Percentiles rank a stretch among this genome's conserved stretches.
Conservation (phyloP, 2,888 invertebrate genomes). For the Nectonema munidae region DNA sequence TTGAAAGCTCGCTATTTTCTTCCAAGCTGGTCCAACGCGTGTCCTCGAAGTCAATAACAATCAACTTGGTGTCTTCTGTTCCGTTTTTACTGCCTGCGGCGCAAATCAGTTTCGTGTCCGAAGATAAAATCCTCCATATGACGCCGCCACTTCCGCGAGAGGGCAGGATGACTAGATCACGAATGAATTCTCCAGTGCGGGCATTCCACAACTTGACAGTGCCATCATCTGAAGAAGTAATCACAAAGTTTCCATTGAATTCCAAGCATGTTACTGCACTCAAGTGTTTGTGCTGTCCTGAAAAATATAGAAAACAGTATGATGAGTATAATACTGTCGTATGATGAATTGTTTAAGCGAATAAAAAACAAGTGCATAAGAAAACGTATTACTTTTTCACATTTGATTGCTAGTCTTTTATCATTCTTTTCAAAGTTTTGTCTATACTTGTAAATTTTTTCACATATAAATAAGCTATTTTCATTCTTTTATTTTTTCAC, state of each 20-base stretch:
- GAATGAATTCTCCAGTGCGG: slow-evolving; percentile 59
- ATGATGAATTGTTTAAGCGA: too few species aligned
- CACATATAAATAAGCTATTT: too few species aligned
- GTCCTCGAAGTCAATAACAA: slow-evolving; percentile 80
- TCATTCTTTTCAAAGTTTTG: too few species aligned
- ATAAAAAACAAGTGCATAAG: too few species aligned
- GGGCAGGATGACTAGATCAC: slow-evolving; percentile 63
- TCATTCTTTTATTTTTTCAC: too few species aligned
- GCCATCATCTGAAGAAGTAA: slow-evolving; percentile 93
- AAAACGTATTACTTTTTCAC: too few species aligned
- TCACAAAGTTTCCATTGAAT: slow-evolving; percentile 62
- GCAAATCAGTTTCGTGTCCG: slow-evolving; percentile 76
- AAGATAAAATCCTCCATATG: slow-evolving; percentile 81
- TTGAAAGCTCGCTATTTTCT: too few species aligned
- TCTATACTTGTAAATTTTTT: too few species aligned
- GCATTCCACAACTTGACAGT: slow-evolving; percentile 97
- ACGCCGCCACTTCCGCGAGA: slow-evolving; percentile 90
- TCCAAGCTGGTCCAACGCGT: too few species aligned
- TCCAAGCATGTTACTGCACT: slow-evolving; percentile 93
- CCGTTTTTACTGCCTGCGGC: slow-evolving; percentile 93
- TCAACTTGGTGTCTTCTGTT: slow-evolving; percentile 85
- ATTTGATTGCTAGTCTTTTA: too few species aligned
- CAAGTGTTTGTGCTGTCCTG: slow-evolving; percentile 74
- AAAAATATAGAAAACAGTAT: too few species aligned
- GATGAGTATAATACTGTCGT: too few species aligned